A percentile compares a stretch with the other conserved stretches of the same genome.
Evolutionary conservation across 2,888 invertebrate genomes (phyloP).

Genomic region (Cryptocephalus primarius): DNA sequence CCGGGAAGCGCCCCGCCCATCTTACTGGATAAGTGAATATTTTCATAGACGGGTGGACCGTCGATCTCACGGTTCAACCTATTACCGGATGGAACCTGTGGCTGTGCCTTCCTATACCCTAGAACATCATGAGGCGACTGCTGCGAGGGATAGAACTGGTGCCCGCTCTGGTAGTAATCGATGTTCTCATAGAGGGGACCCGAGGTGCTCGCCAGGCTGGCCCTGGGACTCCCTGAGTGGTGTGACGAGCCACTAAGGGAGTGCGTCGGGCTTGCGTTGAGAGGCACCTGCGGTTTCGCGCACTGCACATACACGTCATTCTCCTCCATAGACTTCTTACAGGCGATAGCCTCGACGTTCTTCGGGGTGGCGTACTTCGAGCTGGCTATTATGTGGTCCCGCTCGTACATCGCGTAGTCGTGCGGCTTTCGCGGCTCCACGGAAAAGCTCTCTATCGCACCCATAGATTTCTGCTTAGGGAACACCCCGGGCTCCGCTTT

Average conservation of each 20-base stretch:
- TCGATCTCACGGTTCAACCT: conserved; percentile 37
- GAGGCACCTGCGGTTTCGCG: conserved; percentile 33
- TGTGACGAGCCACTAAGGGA: conserved; percentile 51
- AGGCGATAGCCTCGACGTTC: conserved; percentile 52
- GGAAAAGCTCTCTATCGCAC: conserved; percentile 56
- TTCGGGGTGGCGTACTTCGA: conserved; percentile 71
- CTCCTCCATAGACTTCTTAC: conserved; percentile 30
- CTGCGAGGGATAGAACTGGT: conserved; percentile 28
- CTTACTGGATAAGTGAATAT: conserved; percentile 28
- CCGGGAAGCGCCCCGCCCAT: conserved; percentile 30
- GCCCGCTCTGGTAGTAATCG: conserved; percentile 52
- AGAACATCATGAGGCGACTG: conserved; percentile 39
- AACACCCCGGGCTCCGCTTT: conserved; percentile 29
- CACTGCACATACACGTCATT: conserved; percentile 37
- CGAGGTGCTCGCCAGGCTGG: conserved; percentile 28
- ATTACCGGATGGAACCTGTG: conserved; percentile 60
- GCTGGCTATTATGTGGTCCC: conserved; percentile 64
- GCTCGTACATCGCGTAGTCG: conserved; percentile 52
- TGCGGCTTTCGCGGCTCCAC: conserved; percentile 35
- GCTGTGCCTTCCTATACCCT: conserved; percentile 66
- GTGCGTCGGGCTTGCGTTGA: conserved; percentile 43
- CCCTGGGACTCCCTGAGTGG: conserved; percentile 40
- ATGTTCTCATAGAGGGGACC: conserved; percentile 72
- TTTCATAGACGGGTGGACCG: conserved; percentile 43
- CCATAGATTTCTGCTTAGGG: conserved; percentile 45